Evolutionary conservation across 2,888 invertebrate genomes (phyloP).

Genomic region (Folsomia manolachei): DNA sequence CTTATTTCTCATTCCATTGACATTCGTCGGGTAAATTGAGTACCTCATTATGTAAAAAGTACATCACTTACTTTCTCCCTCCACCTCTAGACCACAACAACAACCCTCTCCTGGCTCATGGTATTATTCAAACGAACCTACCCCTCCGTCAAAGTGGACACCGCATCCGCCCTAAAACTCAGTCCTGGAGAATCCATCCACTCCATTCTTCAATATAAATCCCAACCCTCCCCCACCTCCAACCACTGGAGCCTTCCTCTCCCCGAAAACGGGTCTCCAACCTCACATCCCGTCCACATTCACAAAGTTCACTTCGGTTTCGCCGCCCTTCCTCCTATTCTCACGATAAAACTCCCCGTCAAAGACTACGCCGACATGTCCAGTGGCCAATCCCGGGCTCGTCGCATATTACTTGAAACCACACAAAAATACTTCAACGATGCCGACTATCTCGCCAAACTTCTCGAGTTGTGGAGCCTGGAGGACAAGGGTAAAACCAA

Average conservation of each 20-base stretch:
- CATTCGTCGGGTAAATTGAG: constrained; percentile 40
- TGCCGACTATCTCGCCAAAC: constrained; percentile 65
- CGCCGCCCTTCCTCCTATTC: constrained; percentile 35
- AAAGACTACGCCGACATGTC: constrained; percentile 34
- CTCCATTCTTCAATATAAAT: constrained; percentile 46
- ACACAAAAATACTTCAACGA: constrained; percentile 65
- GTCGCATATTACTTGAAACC: constrained; percentile 52
- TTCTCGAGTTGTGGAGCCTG: constrained; percentile 70
- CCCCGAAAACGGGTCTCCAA: constrained; percentile 21
- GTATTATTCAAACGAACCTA: constrained; percentile 47
- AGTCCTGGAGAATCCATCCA: constrained; percentile 47
- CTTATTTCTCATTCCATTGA: constrained; percentile 46
- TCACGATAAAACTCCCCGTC: constrained; percentile 39
- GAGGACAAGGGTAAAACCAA: constrained; percentile 65
- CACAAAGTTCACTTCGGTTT: constrained; percentile 50
- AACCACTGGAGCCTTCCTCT: constrained; percentile 19
- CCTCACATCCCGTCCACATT: constrained; percentile 26
- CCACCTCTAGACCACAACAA: constrained; percentile 44
- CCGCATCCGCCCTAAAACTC: constrained; percentile 40
- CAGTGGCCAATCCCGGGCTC: constrained; percentile 51
- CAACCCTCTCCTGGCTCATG: constrained; percentile 43
- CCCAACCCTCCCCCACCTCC: constrained; percentile 21
- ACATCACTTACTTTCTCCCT: background rate
- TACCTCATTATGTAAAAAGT: background rate
- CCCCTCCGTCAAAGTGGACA: constrained; percentile 33